Conservation (phyloP, 2,113 vertebrate species). For the Heterotis niloticus region DNA sequence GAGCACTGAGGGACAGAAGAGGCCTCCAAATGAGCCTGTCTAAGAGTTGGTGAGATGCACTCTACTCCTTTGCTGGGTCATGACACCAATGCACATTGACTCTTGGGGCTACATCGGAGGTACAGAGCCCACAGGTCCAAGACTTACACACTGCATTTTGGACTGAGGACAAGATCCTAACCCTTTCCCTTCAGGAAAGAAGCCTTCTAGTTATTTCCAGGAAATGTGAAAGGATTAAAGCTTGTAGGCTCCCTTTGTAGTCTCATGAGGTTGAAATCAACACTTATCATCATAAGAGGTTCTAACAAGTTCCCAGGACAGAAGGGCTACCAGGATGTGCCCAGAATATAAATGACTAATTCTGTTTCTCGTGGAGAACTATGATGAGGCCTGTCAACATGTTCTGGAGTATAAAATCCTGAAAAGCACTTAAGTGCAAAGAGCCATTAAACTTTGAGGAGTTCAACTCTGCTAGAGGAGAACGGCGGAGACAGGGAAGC, state of each 20-base stretch:
- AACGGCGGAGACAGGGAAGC: background rate
- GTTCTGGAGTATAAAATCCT: background rate
- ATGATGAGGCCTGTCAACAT: background rate
- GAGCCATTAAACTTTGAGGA: background rate
- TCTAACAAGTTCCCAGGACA: background rate
- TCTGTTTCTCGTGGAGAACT: background rate
- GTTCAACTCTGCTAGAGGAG: background rate
- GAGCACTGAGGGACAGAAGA: no score
- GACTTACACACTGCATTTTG: no score
- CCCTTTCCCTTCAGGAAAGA: background rate
- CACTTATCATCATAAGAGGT: conserved; percentile 11
- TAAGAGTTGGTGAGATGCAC: no score
- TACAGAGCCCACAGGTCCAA: no score
- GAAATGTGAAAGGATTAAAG: background rate
- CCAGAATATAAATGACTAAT: background rate
- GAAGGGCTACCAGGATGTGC: background rate
- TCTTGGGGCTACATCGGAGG: no score
- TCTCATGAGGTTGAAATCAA: conserved; percentile 9
- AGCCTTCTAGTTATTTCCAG: conserved; percentile 3
- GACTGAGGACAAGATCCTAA: no score
- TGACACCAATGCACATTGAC: no score
- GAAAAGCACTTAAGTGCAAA: background rate
- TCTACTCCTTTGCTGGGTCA: no score
- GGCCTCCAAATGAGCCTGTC: no score
- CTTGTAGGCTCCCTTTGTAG: background rate